Percentiles rank a stretch among this genome's conserved stretches.
Evolutionary conservation across 2,888 invertebrate genomes (phyloP).

Genomic region (Diarsia mendica): DNA sequence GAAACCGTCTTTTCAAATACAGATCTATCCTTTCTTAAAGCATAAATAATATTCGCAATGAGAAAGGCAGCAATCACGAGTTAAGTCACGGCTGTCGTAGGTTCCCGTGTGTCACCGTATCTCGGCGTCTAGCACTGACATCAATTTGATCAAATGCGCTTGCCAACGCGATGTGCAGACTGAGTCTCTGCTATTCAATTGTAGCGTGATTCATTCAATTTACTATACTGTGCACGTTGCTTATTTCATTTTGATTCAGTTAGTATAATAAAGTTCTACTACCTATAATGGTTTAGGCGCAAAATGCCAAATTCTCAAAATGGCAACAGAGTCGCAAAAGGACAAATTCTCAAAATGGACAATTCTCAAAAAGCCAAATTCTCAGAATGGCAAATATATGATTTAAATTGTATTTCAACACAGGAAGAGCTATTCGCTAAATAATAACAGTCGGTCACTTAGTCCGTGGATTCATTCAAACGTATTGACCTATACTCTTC

Average conservation of each 20-base stretch:
- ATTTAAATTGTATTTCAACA: not conserved
- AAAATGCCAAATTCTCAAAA: too few species aligned
- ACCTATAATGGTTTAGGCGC: too few species aligned
- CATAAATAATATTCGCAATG: slow-evolving; percentile 41
- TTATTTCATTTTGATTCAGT: slow-evolving; percentile 2
- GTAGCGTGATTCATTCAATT: slow-evolving; percentile 51
- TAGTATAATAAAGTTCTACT: not conserved
- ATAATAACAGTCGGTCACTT: not conserved
- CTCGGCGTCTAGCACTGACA: slow-evolving; percentile 42
- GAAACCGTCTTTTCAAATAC: not conserved
- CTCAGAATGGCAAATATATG: too few species aligned
- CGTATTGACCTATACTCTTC: too few species aligned
- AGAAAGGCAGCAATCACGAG: slow-evolving; percentile 34
- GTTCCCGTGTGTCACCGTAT: slow-evolving; percentile 45
- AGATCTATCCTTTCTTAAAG: not conserved
- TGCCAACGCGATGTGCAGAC: slow-evolving; percentile 48
- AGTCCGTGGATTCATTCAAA: too few species aligned
- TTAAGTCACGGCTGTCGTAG: slow-evolving; percentile 44
- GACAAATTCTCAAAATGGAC: too few species aligned
- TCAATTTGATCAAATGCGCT: slow-evolving; percentile 64
- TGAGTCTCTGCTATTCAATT: slow-evolving; percentile 42
- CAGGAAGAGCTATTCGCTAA: not conserved
- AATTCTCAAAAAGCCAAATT: too few species aligned
- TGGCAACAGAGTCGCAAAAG: too few species aligned
- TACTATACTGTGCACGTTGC: slow-evolving; percentile 13